These are phyloP conservation scores for Asarcornis scutulata DNA, from an alignment of 2,113 vertebrate genomes.

Conservation along the genomic window DNA sequence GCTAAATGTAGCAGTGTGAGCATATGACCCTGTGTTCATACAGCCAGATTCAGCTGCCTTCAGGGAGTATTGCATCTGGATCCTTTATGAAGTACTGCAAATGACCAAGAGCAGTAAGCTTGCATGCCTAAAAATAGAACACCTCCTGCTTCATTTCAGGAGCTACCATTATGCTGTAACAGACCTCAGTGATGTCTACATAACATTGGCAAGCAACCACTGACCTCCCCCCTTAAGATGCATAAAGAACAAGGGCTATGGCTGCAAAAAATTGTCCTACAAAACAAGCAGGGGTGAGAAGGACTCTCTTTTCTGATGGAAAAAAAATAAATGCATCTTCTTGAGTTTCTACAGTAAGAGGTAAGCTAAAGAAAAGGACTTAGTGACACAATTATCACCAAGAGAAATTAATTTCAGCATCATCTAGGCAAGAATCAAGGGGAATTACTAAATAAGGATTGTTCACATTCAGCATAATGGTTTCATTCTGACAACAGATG, in stretches of 20 bases:
- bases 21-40: neutral
- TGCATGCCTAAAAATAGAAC: slow-evolving; percentile 72
- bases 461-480: neutral
- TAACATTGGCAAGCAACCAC: neutral
- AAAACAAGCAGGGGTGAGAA: neutral
- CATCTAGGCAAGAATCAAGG: neutral
- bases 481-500: neutral
- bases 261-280: neutral
- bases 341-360: neutral
- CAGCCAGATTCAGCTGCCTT: slow-evolving; percentile 47
- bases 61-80: slow-evolving; percentile 61
- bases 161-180: slow-evolving; percentile 35
- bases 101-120: slow-evolving; percentile 45
- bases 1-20: slow-evolving; percentile 16
- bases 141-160: slow-evolving; percentile 70
- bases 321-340: neutral
- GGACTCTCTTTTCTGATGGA: neutral
- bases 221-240: neutral
- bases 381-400: neutral
- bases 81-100: slow-evolving; percentile 16
- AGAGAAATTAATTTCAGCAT: neutral
- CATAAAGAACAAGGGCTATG: neutral
- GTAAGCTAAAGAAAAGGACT: neutral
- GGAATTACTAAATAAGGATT: neutral
- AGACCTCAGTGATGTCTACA: neutral